A percentile compares a stretch with the other conserved stretches of the same genome.
Evolutionary conservation across 2,888 invertebrate species (phyloP).

Genomic region (Melinaea marsaeus): DNA sequence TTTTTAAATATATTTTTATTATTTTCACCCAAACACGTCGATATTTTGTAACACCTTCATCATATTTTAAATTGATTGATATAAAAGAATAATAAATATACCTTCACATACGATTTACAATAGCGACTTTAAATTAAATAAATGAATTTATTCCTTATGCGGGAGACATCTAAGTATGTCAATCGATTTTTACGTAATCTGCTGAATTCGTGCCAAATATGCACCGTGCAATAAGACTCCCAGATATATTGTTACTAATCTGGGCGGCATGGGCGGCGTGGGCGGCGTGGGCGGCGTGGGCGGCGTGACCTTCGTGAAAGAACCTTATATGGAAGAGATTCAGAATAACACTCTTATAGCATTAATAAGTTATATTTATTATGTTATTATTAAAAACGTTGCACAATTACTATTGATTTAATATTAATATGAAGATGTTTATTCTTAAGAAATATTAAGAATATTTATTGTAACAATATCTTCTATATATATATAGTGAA

Average conservation of each 20-base stretch:
- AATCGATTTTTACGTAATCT: conserved; percentile 18
- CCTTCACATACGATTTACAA: background rate
- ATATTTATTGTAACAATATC: too few relatives aligned
- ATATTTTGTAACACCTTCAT: background rate
- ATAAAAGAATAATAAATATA: background rate
- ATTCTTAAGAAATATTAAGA: too few relatives aligned
- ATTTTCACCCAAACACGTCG: background rate
- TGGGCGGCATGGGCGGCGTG: background rate
- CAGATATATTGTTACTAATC: conserved; percentile 4
- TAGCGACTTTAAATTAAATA: too few relatives aligned
- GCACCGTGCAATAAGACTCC: conserved; percentile 7
- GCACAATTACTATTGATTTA: too few relatives aligned
- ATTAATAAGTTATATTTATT: too few relatives aligned
- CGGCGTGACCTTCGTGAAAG: background rate
- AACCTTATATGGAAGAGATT: background rate
- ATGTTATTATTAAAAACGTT: too few relatives aligned
- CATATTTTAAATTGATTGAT: background rate
- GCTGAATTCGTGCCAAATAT: conserved; percentile 19
- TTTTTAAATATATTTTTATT: too few relatives aligned
- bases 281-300: background rate
- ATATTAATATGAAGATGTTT: too few relatives aligned
- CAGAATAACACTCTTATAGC: too few relatives aligned
- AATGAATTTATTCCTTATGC: background rate
- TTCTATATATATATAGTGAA: too few relatives aligned
- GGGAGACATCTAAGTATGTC: conserved; percentile 3